These are phyloP conservation scores for Diorhabda elongata DNA, from an alignment of 1,140 invertebrate genomes.

Conservation along the genomic window DNA sequence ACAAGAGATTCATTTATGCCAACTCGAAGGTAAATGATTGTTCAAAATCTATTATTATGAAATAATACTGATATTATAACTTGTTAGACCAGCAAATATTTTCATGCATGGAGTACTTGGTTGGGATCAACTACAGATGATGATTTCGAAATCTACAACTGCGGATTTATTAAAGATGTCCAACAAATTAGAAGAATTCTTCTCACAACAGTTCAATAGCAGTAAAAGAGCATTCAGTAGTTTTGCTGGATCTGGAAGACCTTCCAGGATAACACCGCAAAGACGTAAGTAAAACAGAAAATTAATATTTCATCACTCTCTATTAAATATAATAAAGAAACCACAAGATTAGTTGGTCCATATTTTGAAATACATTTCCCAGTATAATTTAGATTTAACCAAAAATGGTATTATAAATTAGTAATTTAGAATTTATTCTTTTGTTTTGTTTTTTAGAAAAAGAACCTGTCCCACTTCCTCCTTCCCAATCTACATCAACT, in stretches of 20 bases:
- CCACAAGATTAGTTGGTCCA: constrained; percentile 7
- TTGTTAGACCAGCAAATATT: constrained; percentile 75
- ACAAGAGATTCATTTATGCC: constrained; percentile 52
- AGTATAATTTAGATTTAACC: no score
- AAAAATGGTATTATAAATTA: no score
- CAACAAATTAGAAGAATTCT: constrained; percentile 94
- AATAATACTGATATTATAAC: not conserved
- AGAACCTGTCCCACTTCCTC: constrained; percentile 5
- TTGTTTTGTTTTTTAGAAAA: not conserved
- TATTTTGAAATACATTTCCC: no score
- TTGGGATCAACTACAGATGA: constrained; percentile 94
- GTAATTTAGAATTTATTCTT: not conserved
- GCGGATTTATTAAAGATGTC: constrained; percentile 96
- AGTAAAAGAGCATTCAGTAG: constrained; percentile 80
- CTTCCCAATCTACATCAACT: constrained; percentile 24
- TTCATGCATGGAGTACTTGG: constrained; percentile 88
- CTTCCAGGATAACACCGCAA: constrained; percentile 37
- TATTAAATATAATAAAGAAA: no score
- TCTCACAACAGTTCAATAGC: constrained; percentile 91
- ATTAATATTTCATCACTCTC: not conserved
- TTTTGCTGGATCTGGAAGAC: constrained; percentile 36
- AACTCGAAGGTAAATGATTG: constrained; percentile 49
- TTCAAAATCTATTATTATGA: not conserved
- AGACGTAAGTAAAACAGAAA: constrained; percentile 39
- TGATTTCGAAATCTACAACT: constrained; percentile 95